Conservation (phyloP, 2,888 invertebrate genomes). For the Cosmia trapezina region DNA sequence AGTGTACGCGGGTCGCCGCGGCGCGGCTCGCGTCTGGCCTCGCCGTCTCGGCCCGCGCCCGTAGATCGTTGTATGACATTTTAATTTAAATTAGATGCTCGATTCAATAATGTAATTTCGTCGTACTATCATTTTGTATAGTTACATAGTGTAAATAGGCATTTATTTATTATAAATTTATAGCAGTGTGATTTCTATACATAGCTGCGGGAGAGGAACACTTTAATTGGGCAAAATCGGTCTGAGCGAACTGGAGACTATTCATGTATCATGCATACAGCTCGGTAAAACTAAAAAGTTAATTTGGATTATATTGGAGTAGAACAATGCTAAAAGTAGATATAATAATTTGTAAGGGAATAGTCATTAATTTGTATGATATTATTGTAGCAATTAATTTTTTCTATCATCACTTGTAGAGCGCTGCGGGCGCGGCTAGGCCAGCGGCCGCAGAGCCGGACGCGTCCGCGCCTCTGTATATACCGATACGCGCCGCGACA, state of each 20-base stretch:
- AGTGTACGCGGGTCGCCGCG: constrained; percentile 74
- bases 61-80: constrained; percentile 86
- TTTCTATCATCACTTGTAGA: constrained; percentile 88
- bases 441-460: constrained; percentile 43
- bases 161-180: constrained; percentile 91
- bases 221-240: constrained; percentile 82
- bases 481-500: constrained; percentile 77
- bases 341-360: constrained; percentile 90
- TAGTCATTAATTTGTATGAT: constrained; percentile 91
- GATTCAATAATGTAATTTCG: constrained; percentile 88
- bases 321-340: constrained; percentile 89
- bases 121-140: constrained; percentile 90
- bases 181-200: constrained; percentile 90
- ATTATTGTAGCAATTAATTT: constrained; percentile 90
- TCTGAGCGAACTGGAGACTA: constrained; percentile 84
- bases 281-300: constrained; percentile 82
- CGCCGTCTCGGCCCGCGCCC: constrained; percentile 72
- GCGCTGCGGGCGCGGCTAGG: constrained; percentile 68
- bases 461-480: constrained; percentile 79
- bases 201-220: constrained; percentile 88
- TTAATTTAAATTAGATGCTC: constrained; percentile 88
- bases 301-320: constrained; percentile 87
- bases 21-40: constrained; percentile 57
- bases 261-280: constrained; percentile 83
- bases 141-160: constrained; percentile 91